These are phyloP conservation scores for Poeciliopsis gracilis DNA, from an alignment of 2,797 vertebrate species.

Conservation along the genomic window DNA sequence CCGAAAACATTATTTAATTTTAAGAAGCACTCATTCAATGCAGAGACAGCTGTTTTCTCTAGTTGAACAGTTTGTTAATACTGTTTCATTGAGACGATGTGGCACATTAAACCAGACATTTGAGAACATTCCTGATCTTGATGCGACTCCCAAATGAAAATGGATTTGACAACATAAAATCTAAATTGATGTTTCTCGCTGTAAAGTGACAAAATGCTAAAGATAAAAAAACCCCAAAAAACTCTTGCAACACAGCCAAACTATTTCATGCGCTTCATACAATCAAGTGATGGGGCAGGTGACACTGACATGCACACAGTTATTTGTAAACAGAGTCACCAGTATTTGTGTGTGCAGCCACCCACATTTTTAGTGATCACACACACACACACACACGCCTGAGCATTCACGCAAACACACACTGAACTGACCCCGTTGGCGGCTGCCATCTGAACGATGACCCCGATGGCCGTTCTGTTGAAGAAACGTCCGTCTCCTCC, in stretches of 20 bases:
- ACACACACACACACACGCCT: conserved; percentile 10
- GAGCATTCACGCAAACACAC: conserved; percentile 32
- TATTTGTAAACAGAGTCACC: neutral
- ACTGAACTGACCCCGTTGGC: conserved; percentile 94
- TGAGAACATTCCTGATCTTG: too few relatives aligned
- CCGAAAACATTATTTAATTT: too few relatives aligned
- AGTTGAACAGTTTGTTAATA: too few relatives aligned
- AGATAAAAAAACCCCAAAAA: neutral
- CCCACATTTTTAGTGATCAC: neutral
- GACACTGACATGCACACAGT: conserved; percentile 25
- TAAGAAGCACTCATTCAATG: too few relatives aligned
- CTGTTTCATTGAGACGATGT: too few relatives aligned
- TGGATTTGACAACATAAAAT: neutral
- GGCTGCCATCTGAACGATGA: conserved; percentile 95
- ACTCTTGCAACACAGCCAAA: neutral
- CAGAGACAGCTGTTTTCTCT: too few relatives aligned
- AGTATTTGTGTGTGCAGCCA: conserved; percentile 2
- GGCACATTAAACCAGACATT: too few relatives aligned
- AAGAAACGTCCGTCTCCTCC: conserved; percentile 97
- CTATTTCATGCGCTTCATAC: neutral
- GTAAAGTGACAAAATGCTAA: neutral
- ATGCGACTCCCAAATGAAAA: too few relatives aligned
- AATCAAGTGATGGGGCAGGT: conserved; percentile 15
- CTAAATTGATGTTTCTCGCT: neutral
- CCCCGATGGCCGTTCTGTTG: conserved; percentile 88